Percentiles rank a stretch among this genome's conserved stretches.
These are phyloP conservation scores for Clarias platycephalus DNA, from an alignment of 2,797 vertebrate species.

Conservation along the genomic window DNA sequence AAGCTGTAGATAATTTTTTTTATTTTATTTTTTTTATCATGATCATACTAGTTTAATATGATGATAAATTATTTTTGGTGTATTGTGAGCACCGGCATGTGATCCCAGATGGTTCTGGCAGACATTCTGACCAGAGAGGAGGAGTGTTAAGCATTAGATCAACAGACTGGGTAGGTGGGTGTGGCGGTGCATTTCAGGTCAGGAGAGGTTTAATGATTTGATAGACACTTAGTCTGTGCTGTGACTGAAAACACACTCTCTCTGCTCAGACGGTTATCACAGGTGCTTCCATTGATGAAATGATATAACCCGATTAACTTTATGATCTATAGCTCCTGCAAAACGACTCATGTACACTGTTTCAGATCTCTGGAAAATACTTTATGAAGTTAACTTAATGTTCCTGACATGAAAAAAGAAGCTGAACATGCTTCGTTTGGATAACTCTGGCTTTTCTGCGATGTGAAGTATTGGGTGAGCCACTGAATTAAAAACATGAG, in stretches of 20 bases:
- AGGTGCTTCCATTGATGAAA: not conserved
- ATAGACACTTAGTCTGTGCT: conserved; percentile 11
- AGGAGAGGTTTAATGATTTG: not conserved
- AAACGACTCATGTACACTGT: not conserved
- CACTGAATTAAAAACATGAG: not conserved
- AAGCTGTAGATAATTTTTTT: too few species aligned
- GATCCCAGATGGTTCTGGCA: not conserved
- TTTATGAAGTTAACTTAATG: not conserved
- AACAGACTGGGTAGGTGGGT: not conserved
- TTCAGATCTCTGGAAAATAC: not conserved
- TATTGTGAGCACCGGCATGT: not conserved
- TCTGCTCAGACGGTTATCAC: not conserved
- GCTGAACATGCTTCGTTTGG: not conserved
- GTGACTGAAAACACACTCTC: conserved; percentile 7
- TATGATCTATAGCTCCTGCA: not conserved
- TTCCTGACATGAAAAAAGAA: not conserved
- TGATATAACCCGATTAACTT: not conserved
- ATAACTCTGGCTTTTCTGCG: conserved; percentile 8
- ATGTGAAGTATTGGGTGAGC: not conserved
- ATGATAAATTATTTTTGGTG: not conserved
- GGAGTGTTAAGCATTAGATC: conserved; percentile 12
- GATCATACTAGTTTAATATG: not conserved
- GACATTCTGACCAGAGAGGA: conserved; percentile 1
- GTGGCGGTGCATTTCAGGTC: not conserved
- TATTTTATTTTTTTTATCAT: too few species aligned